phyloP scores from a whole-genome alignment of 2,888 invertebrate species.

The Hesperia comma region DNA sequence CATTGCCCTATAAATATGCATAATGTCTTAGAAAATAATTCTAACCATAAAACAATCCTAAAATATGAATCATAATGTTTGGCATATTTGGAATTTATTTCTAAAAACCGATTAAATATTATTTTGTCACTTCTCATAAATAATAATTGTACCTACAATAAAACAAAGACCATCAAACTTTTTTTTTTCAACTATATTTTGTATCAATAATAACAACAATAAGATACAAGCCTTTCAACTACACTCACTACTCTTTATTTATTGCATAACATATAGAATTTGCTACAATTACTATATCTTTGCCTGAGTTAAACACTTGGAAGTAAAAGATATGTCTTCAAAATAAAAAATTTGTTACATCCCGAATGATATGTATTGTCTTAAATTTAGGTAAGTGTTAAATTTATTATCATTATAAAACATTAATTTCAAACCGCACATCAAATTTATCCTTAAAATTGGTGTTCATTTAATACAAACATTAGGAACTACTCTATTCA shows the following conservation, averaged over 20 bases:
- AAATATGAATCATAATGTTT: constrained; percentile 1
- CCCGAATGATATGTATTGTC: background rate
- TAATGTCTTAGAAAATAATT: no score
- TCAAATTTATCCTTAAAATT: background rate
- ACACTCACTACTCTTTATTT: no score
- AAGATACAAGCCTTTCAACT: no score
- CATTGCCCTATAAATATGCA: no score
- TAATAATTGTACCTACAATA: no score
- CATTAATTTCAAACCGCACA: background rate
- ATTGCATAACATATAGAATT: background rate
- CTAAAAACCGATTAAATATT: background rate
- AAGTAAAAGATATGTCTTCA: background rate
- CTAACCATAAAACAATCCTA: background rate
- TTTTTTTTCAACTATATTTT: no score
- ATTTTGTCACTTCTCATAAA: no score
- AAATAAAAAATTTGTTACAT: background rate
- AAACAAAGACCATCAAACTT: background rate
- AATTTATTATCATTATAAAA: background rate
- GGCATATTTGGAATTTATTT: constrained; percentile 2
- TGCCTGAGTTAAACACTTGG: background rate
- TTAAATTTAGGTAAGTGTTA: background rate
- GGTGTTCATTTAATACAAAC: constrained; percentile 1
- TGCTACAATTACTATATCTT: background rate
- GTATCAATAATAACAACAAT: no score
- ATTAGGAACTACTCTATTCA: constrained; percentile 30